Evolutionary conservation across 1,140 invertebrate genomes (phyloP).

Genomic region (Agrilus planipennis): DNA sequence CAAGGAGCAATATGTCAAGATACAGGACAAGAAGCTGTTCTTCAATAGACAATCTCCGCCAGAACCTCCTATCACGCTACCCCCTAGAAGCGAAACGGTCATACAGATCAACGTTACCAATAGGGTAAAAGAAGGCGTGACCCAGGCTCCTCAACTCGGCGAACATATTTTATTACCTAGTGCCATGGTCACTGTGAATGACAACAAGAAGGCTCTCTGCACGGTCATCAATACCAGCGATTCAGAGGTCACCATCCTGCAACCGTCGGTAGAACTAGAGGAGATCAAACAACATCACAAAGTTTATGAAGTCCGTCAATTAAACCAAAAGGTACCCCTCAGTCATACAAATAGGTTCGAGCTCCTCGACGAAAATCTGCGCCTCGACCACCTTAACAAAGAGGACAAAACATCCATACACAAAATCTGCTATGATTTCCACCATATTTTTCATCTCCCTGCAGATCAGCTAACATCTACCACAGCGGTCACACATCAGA

Average conservation of each 20-base stretch:
- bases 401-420: conserved; percentile 11
- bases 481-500: conserved; percentile 3
- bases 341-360: background rate
- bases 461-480: conserved; percentile 9
- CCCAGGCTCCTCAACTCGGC: background rate
- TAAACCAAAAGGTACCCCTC: too few relatives aligned
- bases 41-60: too few relatives aligned
- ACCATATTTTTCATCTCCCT: conserved; percentile 8
- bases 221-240: background rate
- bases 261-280: background rate
- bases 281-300: background rate
- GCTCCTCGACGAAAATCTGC: background rate
- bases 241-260: background rate
- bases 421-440: conserved; percentile 5
- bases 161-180: background rate
- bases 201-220: background rate
- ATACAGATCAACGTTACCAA: background rate
- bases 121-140: background rate
- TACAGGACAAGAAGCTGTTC: too few relatives aligned
- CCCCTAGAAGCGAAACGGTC: background rate
- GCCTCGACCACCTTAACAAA: conserved; percentile 9
- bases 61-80: too few relatives aligned
- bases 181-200: background rate
- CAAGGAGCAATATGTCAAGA: too few relatives aligned
- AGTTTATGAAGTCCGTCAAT: background rate